Evolutionary conservation across 2,797 vertebrate genomes (phyloP).

Genomic region (Rhynchonycteris naso): DNA sequence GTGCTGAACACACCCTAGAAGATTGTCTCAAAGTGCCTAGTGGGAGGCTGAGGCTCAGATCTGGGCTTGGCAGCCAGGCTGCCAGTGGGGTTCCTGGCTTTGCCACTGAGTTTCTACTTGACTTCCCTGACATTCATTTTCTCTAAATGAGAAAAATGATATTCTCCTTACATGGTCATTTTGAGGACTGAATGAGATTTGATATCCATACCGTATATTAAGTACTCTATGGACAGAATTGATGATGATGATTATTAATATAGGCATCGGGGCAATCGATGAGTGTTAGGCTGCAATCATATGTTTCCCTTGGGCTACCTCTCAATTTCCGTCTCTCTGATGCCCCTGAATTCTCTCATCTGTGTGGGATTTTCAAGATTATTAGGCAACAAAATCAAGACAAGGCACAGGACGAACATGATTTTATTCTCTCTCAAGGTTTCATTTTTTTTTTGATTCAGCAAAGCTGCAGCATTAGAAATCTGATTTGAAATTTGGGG

Average conservation of each 20-base stretch:
- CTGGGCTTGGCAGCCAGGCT: background rate
- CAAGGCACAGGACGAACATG: background rate
- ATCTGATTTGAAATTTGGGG: background rate
- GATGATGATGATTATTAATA: background rate
- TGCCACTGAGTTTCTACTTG: background rate
- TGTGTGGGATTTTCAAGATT: background rate
- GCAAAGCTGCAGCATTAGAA: background rate
- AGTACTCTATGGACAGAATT: background rate
- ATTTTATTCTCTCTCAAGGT: background rate
- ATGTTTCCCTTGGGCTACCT: background rate
- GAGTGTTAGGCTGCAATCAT: background rate
- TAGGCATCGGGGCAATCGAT: fast-evolving
- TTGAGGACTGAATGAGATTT: background rate
- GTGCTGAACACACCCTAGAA: background rate
- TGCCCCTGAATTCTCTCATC: background rate
- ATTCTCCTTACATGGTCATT: background rate
- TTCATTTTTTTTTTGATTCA: slow-evolving; percentile 1
- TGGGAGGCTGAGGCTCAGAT: too few species aligned
- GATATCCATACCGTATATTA: background rate
- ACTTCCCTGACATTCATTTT: background rate
- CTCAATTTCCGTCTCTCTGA: background rate
- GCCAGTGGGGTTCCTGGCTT: background rate
- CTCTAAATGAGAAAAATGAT: background rate
- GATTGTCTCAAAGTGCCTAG: background rate
- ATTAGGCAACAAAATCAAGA: background rate